Base-by-base conservation (phyloP, 2,797 vertebrate genomes). In the Micromesistius poutassou region DNA sequence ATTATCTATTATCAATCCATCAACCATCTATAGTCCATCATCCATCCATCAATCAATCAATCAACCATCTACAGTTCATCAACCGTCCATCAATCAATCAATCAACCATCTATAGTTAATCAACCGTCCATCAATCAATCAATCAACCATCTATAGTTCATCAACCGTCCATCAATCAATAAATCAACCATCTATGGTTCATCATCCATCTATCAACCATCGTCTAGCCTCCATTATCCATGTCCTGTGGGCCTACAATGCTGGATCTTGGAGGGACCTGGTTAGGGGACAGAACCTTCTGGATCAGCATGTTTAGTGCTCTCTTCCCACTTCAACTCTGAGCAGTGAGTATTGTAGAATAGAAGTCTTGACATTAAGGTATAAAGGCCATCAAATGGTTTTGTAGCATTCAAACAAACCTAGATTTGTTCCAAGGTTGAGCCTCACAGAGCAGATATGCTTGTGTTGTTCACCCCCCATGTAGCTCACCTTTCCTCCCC, bases 401-500 rank as follows among this genome's bases (percentile, higher is more conserved):
- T 50, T 50, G 16, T 19, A 22, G 19, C 4, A 50, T 50, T 50
- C 4, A 50, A 50, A 13, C 1, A 19, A 19, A 22, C 19, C 16
- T 50, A 4, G 16, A 19, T 50, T 50, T 50, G 46, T 22, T 50
- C 46, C 16, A 50, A 19, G 46, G 55, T 7, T 25, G 55, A 68
- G 62, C 25, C 62, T 68, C 8, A 66, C n/a, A 25, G 55, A 25
- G n/a, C 6, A 66, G 55, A 28, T 66, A 28, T n/a, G 55, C 19
- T 28, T 28, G 62, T 66, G 62, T 28, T 66, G 19, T 66, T 33
- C 30, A 71, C 68, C 30, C 4, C 4, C 40, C 10, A 38, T 12
- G 73, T 40, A 28, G 22, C 90, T 85, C 83, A 93, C 92, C 89
- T 87, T 92, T 88, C 96, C 96, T 88, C 97, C 96, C 73, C 96